These are phyloP conservation scores for Chamaetylas fuelleborni DNA, from an alignment of 2,113 vertebrate genomes.

Conservation along the genomic window DNA sequence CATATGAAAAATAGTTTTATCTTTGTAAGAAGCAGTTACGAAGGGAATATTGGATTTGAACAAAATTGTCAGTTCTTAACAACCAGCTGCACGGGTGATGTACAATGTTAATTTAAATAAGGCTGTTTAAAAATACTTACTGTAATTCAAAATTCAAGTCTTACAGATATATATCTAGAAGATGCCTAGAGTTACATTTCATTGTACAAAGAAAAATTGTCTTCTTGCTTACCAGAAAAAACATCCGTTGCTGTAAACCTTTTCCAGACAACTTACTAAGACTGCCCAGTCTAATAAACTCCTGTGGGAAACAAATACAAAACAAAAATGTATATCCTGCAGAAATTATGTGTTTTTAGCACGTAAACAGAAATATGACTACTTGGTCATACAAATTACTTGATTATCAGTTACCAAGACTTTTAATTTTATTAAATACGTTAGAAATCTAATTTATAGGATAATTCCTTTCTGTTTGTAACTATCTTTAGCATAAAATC, in stretches of 20 bases:
- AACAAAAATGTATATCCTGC: background rate
- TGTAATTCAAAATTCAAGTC: background rate
- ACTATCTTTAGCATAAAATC: background rate
- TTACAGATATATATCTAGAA: background rate
- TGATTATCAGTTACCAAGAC: background rate
- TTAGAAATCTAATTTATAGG: background rate
- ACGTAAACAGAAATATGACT: background rate
- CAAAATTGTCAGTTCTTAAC: background rate
- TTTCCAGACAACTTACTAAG: conserved; percentile 97
- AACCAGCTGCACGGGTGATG: background rate
- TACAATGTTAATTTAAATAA: background rate
- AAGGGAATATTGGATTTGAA: background rate
- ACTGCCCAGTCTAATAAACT: conserved; percentile 96
- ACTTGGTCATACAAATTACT: background rate
- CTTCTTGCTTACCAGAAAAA: conserved; percentile 89
- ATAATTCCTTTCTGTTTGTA: background rate
- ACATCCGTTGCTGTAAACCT: conserved; percentile 98
- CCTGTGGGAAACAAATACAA: conserved; percentile 73
- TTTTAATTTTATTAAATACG: background rate
- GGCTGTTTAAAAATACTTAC: background rate
- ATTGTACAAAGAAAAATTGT: background rate
- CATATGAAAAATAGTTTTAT: background rate
- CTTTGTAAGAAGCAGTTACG: background rate
- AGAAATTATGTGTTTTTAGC: background rate
- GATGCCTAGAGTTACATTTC: background rate